These are phyloP conservation scores for Pyrgilauda ruficollis DNA, from an alignment of 2,113 vertebrate genomes.

Conservation along the genomic window DNA sequence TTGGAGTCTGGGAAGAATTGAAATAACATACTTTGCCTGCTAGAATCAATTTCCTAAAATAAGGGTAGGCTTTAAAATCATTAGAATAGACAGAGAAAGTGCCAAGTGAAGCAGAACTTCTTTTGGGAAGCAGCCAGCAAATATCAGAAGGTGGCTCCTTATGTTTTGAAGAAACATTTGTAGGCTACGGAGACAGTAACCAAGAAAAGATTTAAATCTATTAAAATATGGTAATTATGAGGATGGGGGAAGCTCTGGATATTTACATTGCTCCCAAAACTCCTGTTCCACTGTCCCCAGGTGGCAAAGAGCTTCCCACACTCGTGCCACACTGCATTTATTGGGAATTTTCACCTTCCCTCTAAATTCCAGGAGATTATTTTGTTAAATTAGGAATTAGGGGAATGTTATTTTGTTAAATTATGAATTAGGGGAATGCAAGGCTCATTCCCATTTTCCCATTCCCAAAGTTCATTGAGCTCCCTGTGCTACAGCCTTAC, in stretches of 20 bases:
- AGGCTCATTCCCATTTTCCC: not conserved
- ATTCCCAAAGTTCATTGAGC: accelerated
- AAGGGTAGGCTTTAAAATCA: not conserved
- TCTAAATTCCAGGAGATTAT: not conserved
- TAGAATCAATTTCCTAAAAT: not conserved
- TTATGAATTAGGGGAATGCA: not conserved
- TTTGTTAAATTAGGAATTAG: not conserved
- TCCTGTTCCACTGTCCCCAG: not conserved
- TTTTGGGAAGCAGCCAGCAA: not conserved
- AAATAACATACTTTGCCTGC: not conserved
- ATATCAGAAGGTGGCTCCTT: not conserved
- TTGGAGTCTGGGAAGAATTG: not conserved
- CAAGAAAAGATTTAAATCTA: not conserved
- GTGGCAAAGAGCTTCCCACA: not conserved
- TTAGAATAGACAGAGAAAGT: not conserved
- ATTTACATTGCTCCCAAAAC: not conserved
- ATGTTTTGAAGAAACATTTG: not conserved
- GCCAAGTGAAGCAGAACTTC: not conserved
- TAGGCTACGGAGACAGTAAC: not conserved
- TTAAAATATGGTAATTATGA: not conserved
- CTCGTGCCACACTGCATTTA: accelerated
- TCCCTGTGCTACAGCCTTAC: not conserved
- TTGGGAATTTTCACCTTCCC: not conserved
- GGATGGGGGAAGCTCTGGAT: not conserved
- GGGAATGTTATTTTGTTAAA: not conserved